These are phyloP conservation scores for Corapipo altera DNA, from an alignment of 2,113 vertebrate species.

Conservation along the genomic window DNA sequence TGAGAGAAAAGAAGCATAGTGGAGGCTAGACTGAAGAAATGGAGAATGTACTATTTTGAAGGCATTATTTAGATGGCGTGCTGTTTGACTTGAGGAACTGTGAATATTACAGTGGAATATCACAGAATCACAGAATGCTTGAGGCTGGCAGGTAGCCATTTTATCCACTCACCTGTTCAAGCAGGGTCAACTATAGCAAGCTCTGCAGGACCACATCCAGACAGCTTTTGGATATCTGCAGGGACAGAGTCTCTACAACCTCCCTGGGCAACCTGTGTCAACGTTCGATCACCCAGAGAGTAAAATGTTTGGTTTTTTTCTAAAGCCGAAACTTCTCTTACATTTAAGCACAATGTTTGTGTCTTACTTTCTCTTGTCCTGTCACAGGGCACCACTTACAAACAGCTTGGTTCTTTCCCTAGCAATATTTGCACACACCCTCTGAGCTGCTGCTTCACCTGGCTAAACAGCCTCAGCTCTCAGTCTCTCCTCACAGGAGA, in stretches of 20 bases:
- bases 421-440: neutral
- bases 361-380: neutral
- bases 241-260: neutral
- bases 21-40: neutral
- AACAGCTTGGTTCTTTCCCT: neutral
- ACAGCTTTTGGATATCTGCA: neutral
- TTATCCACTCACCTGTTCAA: rapidly evolving
- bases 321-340: neutral
- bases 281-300: neutral
- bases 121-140: neutral
- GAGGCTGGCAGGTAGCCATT: neutral
- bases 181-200: neutral
- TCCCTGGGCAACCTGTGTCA: neutral
- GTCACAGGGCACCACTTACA: neutral
- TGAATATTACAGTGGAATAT: neutral
- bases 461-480: neutral
- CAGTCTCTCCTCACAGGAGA: neutral
- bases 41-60: neutral
- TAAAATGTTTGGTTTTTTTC: neutral
- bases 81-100: neutral
- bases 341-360: neutral
- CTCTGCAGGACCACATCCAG: neutral
- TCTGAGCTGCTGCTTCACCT: neutral
- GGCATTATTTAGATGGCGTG: neutral
- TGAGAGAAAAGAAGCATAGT: neutral